Evolutionary conservation across 2,888 invertebrate species (phyloP).

Genomic region (Protonemura montana): DNA sequence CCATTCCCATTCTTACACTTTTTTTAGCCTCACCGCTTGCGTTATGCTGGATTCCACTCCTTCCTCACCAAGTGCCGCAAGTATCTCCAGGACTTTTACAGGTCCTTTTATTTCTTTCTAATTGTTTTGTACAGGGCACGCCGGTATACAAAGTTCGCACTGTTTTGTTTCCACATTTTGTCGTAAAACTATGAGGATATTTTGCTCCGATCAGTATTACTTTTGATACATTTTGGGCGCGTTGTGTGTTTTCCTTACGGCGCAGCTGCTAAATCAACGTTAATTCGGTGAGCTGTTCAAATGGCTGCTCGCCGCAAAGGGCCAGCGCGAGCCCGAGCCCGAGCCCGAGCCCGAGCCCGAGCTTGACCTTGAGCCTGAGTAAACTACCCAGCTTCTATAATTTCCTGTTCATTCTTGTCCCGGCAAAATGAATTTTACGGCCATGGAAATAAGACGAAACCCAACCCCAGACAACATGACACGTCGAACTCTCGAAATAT

Average conservation of each 20-base stretch:
- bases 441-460: not conserved
- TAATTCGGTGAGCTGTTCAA: not conserved
- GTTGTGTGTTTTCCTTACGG: not conserved
- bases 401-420: not conserved
- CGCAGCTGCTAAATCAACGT: not conserved
- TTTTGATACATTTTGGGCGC: not conserved
- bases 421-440: not conserved
- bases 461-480: not conserved
- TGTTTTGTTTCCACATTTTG: not conserved
- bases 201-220: not conserved
- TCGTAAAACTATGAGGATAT: not conserved
- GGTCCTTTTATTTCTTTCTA: not conserved
- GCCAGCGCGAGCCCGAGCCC: not conserved
- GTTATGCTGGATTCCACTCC: not conserved
- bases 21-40: not conserved
- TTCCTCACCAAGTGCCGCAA: not conserved
- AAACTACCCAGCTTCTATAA: not conserved
- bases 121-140: not conserved
- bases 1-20: constrained; percentile 3
- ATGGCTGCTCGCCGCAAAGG: not conserved
- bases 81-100: not conserved
- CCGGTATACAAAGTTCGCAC: not conserved
- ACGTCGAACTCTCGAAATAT: not conserved
- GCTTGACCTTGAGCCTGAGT: not conserved
- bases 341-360: not conserved